Conservation (phyloP, 2,113 vertebrate genomes). For the Lepisosteus osseus region DNA sequence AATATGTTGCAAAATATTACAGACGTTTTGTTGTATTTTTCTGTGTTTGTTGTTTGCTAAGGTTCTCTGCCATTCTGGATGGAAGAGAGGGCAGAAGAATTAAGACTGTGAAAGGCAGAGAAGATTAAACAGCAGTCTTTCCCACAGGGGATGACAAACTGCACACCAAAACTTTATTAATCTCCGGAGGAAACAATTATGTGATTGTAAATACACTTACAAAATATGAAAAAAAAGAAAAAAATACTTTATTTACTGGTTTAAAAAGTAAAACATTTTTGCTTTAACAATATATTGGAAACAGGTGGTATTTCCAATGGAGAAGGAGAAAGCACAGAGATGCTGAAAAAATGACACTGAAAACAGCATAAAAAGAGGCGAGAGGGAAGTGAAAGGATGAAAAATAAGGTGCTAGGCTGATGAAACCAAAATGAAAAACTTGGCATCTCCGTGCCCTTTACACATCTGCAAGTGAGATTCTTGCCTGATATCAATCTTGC, state of each 20-base stretch:
- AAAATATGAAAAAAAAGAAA: constrained; percentile 62
- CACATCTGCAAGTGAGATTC: too few species aligned
- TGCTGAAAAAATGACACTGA: constrained; percentile 34
- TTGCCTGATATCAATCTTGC: too few species aligned
- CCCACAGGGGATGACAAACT: constrained; percentile 72
- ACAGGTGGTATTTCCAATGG: constrained; percentile 35
- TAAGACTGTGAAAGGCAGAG: constrained; percentile 80
- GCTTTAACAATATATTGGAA: constrained; percentile 50
- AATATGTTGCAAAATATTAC: constrained; percentile 66
- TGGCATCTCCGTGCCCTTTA: neutral
- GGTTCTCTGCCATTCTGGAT: constrained; percentile 70
- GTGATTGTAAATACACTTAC: constrained; percentile 75
- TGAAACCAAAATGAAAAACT: neutral
- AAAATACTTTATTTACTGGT: constrained; percentile 42
- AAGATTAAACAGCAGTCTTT: constrained; percentile 65
- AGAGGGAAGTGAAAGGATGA: neutral
- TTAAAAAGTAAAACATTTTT: constrained; percentile 63
- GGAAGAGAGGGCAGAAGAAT: constrained; percentile 68
- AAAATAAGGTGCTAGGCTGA: neutral
- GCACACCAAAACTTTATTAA: constrained; percentile 72
- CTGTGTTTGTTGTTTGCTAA: constrained; percentile 70
- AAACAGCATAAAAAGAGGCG: neutral
- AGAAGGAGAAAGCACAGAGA: constrained; percentile 37
- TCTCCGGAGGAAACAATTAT: constrained; percentile 62
- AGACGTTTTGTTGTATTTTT: constrained; percentile 47